phyloP scores from a whole-genome alignment of 2,888 invertebrate species.

The Xestia sexstrigata region DNA sequence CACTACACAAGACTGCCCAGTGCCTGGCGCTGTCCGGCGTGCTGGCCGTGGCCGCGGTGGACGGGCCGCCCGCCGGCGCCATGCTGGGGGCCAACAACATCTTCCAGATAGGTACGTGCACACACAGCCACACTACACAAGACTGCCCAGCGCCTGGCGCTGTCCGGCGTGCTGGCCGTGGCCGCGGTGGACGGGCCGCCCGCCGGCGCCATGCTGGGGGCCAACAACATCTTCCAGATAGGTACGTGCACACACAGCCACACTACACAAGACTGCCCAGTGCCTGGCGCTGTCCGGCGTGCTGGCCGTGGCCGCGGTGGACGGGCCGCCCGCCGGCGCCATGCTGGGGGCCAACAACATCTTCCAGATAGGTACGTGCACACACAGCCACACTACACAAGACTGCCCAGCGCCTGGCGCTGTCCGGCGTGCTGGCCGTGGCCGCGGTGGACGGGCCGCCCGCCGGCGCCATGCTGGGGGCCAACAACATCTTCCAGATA shows the following conservation, averaged over 20 bases:
- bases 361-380: constrained; percentile 92
- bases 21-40: constrained; percentile 96
- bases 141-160: constrained; percentile 95
- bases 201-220: constrained; percentile 92
- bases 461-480: constrained; percentile 92
- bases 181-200: constrained; percentile 91
- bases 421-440: constrained; percentile 96
- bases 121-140: background rate
- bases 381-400: background rate
- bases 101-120: constrained; percentile 92
- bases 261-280: constrained; percentile 90
- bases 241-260: constrained; percentile 70
- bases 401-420: constrained; percentile 95
- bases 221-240: constrained; percentile 97
- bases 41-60: constrained; percentile 94
- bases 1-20: constrained; percentile 90
- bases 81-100: constrained; percentile 97
- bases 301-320: constrained; percentile 94
- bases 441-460: constrained; percentile 91
- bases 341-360: constrained; percentile 97
- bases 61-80: constrained; percentile 85
- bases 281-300: constrained; percentile 96
- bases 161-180: constrained; percentile 96
- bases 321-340: constrained; percentile 85
- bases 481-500: constrained; percentile 97